Base-by-base conservation (phyloP, 2,113 vertebrate species). In the Notechis scutatus region DNA sequence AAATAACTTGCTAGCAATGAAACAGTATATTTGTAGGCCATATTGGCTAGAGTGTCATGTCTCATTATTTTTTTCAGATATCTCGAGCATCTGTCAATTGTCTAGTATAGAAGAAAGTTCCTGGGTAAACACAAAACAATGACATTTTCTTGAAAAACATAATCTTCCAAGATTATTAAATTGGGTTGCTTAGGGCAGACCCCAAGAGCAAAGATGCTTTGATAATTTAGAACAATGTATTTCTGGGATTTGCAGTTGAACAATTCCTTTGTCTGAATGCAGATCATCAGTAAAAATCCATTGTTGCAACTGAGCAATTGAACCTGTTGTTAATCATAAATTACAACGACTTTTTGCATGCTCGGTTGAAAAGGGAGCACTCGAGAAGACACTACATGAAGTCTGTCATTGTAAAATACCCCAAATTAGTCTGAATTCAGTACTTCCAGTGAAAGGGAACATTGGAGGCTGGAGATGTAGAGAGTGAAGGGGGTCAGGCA, bases 401-500 rank as follows among this genome's bases (percentile, higher is more conserved):
- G 34, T 61, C 2, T 91, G 14, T 64, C 34, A 9, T 1, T 93
- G 92, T 91, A 94, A 15, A 26, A 45, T 69, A 18, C 61, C 85
- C 26, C 90, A 0, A 61, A 93, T 94, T 93, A 87, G 56, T 94
- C 85, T 90, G 87, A 1, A 0, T 95, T 95, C 90, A 87, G 91
- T 93, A 92, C 5, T 90, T 89, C 57, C 39, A 54, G 42, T 93
- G 90, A 90, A 93, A 59, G 90, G 0, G 0, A 88, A 42, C 42
- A 45, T 89, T 59, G 93, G 92, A 55, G 45, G 89, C 12, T 92
- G 52, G 20, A 89, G 34, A 45, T 90, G 88, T 90, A 91, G 56
- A 90, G 90, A 93, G 55, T 91, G 45, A 89, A 95, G 89, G 39
- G 39, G 64, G 91, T n/a, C 29, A 69, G 94, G 86, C 93, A 95